Evolutionary conservation across 2,888 invertebrate genomes (phyloP).

Genomic region (Melanostoma mellinum): DNA sequence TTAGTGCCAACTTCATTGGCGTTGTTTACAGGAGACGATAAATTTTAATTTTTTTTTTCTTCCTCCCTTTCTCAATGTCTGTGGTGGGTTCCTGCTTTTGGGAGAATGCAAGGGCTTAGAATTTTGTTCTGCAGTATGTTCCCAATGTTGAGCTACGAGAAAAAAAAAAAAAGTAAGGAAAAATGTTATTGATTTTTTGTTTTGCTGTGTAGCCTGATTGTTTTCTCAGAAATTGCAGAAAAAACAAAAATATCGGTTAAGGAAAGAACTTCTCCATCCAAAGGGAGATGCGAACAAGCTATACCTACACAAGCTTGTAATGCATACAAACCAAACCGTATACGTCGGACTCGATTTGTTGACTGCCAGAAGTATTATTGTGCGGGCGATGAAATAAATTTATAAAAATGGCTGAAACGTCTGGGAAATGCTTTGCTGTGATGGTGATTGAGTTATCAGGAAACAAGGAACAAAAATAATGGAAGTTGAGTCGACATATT

Average conservation of each 20-base stretch:
- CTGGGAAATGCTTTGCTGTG: constrained; percentile 11
- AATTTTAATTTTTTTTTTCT: constrained; percentile 48
- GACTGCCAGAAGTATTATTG: constrained; percentile 20
- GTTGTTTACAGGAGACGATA: constrained; percentile 70
- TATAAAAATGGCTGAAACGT: constrained; percentile 17
- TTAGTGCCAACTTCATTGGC: constrained; percentile 71
- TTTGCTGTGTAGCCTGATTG: constrained; percentile 18
- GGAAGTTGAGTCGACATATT: too few species aligned
- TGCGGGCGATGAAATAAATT: constrained; percentile 25
- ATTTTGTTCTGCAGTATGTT: constrained; percentile 64
- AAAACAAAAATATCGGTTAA: constrained; percentile 20
- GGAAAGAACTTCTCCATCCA: constrained; percentile 7
- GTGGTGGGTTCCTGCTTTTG: background rate
- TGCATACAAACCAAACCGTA: constrained; percentile 16
- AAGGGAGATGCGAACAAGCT: constrained; percentile 16
- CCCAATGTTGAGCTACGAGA: constrained; percentile 13
- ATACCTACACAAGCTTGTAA: constrained; percentile 14
- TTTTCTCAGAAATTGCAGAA: constrained; percentile 10
- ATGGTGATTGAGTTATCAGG: constrained; percentile 28
- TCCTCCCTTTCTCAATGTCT: background rate
- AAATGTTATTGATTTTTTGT: constrained; percentile 10
- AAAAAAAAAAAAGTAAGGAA: constrained; percentile 28
- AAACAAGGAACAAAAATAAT: background rate
- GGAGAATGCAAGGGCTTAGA: constrained; percentile 26
- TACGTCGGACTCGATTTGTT: constrained; percentile 1